These are phyloP conservation scores for Tetranychus piercei DNA, from an alignment of 2,888 invertebrate genomes.

Conservation along the genomic window DNA sequence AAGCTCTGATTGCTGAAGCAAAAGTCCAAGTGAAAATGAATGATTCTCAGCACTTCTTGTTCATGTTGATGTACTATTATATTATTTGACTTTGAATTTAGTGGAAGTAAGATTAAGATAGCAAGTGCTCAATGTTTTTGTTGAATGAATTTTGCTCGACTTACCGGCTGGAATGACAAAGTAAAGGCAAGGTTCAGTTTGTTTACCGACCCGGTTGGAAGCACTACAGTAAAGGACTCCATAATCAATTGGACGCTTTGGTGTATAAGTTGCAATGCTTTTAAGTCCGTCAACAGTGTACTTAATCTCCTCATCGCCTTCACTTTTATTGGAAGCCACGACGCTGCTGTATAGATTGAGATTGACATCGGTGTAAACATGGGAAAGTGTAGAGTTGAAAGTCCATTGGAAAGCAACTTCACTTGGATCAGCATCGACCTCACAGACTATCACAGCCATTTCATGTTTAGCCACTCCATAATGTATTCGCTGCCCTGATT, in stretches of 20 bases:
- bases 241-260: slow-evolving; percentile 23
- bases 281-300: slow-evolving; percentile 21
- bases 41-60: too few species aligned
- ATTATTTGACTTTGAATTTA: too few species aligned
- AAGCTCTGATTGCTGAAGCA: too few species aligned
- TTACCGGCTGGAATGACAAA: slow-evolving; percentile 27
- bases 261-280: slow-evolving; percentile 26
- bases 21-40: too few species aligned
- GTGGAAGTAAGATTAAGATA: too few species aligned
- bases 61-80: too few species aligned
- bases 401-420: slow-evolving; percentile 27
- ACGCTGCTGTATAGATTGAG: slow-evolving; percentile 22
- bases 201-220: slow-evolving; percentile 25
- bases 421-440: slow-evolving; percentile 27
- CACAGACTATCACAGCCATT: slow-evolving; percentile 25
- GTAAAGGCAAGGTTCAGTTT: slow-evolving; percentile 26
- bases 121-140: too few species aligned
- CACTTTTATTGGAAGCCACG: slow-evolving; percentile 24
- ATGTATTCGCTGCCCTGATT: slow-evolving; percentile 24
- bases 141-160: too few species aligned
- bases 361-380: slow-evolving; percentile 18
- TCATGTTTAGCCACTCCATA: slow-evolving; percentile 28
- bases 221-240: slow-evolving; percentile 27
- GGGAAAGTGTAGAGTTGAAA: slow-evolving; percentile 22
- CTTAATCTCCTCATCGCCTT: slow-evolving; percentile 8